These are phyloP conservation scores for Melinaea marsaeus DNA, from an alignment of 2,888 invertebrate genomes.

Conservation along the genomic window DNA sequence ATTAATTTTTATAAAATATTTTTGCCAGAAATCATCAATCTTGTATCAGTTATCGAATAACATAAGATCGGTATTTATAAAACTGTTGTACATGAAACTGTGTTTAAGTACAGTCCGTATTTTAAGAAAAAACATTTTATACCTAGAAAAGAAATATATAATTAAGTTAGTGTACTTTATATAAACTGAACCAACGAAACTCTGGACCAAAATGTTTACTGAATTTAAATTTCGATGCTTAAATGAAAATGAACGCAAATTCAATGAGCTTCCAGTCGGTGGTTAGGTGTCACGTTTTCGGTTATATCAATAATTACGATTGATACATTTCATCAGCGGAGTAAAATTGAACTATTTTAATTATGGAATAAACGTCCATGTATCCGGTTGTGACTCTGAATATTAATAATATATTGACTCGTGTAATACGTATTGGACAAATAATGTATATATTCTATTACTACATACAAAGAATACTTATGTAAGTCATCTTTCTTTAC, in stretches of 20 bases:
- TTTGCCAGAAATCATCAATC: too few species aligned
- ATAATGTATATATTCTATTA: neutral
- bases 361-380: slow-evolving; percentile 12
- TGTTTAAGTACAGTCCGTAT: too few species aligned
- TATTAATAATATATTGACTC: neutral
- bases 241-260: slow-evolving; percentile 11
- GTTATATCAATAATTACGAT: slow-evolving; percentile 20
- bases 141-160: too few species aligned
- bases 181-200: neutral
- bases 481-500: too few species aligned
- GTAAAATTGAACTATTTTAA: slow-evolving; percentile 18
- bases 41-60: too few species aligned
- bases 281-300: slow-evolving; percentile 21
- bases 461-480: too few species aligned
- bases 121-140: too few species aligned
- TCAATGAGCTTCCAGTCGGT: slow-evolving; percentile 14
- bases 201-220: slow-evolving; percentile 2
- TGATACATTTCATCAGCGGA: slow-evolving; percentile 21
- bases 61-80: too few species aligned
- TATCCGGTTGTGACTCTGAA: neutral
- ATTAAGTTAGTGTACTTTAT: too few species aligned
- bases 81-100: too few species aligned
- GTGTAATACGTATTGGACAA: neutral
- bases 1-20: too few species aligned
- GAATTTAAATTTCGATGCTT: slow-evolving; percentile 6